Base-by-base conservation (phyloP, 1,140 invertebrate species). In the Euwallacea fornicatus region DNA sequence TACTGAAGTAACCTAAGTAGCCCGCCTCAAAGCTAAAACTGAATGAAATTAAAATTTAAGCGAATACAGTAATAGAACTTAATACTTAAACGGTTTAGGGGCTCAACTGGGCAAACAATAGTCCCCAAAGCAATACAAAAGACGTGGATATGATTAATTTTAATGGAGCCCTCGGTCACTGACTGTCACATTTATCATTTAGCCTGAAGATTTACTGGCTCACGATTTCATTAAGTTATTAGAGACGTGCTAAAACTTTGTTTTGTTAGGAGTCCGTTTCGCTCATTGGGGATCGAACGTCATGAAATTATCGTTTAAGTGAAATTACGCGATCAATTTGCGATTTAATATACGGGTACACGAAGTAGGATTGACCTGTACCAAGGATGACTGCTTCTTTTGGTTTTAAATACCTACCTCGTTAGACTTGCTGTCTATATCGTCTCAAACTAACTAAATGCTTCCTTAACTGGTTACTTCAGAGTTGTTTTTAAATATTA, bases 331-430 rank as follows among this genome's bases (percentile, higher is more conserved):
- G 21, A 33, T 33, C 21, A 33, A 33, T 33, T 33, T 33, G 21
- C 21, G 21, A 33, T 33, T 33, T 33, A 33, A 33, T 33, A 33
- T 33, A 33, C 21, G 4, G 21, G 21, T 33, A 33, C 21, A 33
- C 15, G 16, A 50, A 54, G 62, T 65, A 65, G 60, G 50, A 65
- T 53, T 65, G 62, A 65, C 62, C 62, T 65, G 62, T 53, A 21
- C 42, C 62, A 65, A 65, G 62, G 62, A 50, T 65, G 62, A 65
- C 62, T 65, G 41, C 62, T 65, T 65, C 62, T 61, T 65, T 62
- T 59, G 42, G 42, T 42, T 41, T 59, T 41, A 59, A 62, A 43
- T 46, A 62, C 46, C 60, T 46, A 44, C 21, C 21, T 33, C 21
- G 21, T 15, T 65, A 42, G 41, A 21, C 44, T 65, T 53, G 46